phyloP scores from a whole-genome alignment of 2,888 invertebrate species.

The Lobophora halterata region DNA sequence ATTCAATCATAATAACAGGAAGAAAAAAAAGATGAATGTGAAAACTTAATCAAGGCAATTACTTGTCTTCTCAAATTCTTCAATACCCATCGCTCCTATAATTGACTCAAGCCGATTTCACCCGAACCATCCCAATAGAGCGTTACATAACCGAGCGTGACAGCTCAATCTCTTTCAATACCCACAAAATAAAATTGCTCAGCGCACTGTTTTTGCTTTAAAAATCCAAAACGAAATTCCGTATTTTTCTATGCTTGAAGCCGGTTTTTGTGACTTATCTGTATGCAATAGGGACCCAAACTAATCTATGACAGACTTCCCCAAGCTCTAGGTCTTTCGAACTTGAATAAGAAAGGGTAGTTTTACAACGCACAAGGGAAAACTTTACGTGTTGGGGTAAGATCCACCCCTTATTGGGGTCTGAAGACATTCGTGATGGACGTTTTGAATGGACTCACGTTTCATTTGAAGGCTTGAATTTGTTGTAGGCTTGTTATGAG shows the following conservation, averaged over 20 bases:
- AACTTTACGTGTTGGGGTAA: slow-evolving; percentile 63
- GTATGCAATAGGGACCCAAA: too few relatives aligned
- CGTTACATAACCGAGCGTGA: too few relatives aligned
- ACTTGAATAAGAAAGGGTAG: slow-evolving; percentile 69
- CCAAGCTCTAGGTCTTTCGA: slow-evolving; percentile 57
- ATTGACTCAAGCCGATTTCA: too few relatives aligned
- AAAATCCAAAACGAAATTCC: too few relatives aligned
- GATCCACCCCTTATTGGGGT: slow-evolving; percentile 61
- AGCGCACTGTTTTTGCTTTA: too few relatives aligned
- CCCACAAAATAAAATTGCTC: too few relatives aligned
- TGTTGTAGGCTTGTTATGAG: slow-evolving; percentile 12
- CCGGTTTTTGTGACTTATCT: too few relatives aligned
- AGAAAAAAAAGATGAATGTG: too few relatives aligned
- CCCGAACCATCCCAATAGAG: too few relatives aligned
- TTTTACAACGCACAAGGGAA: slow-evolving; percentile 74
- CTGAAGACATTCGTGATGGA: slow-evolving; percentile 46
- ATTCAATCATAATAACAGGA: background rate
- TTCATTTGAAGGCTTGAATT: slow-evolving; percentile 26
- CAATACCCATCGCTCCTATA: too few relatives aligned
- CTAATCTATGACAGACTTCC: slow-evolving; percentile 49
- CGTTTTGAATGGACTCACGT: slow-evolving; percentile 32
- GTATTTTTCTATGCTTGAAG: too few relatives aligned
- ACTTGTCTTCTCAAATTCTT: slow-evolving; percentile 2
- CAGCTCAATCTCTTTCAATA: too few relatives aligned
- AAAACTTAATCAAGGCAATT: background rate